Evolutionary conservation across 2,113 vertebrate species (phyloP), one percentile per base, ranked within the genome.

Genomic region (Tachysurus fulvidraco): DNA sequence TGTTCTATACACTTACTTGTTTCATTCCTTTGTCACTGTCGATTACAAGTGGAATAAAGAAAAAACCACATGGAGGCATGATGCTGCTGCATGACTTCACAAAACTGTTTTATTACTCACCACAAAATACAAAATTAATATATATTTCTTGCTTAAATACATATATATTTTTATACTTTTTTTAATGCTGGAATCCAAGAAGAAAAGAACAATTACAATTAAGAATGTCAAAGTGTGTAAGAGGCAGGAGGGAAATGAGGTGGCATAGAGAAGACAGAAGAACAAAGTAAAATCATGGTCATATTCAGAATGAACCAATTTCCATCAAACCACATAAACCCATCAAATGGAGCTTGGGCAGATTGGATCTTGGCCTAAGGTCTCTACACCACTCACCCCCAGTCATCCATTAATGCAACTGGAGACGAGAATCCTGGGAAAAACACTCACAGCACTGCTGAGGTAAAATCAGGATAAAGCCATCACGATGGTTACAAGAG

Each of bases 81-180:
- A 88, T 88, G 87, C 81, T 89, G 86, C 65, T 90, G 89, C 84
- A 88, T 86, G 81, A 88, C 89, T 80, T 67, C 84, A 88, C 86
- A 85, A 85, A 78, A 76, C 85, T 65, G 30, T 81, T 89, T 89
- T 88, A 86, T 84, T 90, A 86, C 1, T 86, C 44, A 84, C 73
- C 86, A 88, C 87, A 84, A 81, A 62, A 88, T 88, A 88, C 89
- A 86, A 86, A 88, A 89, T 87, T 14, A 57, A 50, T 76, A 41
- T 57, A 80, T 59, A 74, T 86, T 85, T 73, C 7, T 74, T 86
- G 52, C 44, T 64, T 21, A 23, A 21, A 81, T 78, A 71, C 25
- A 78, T 84, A 11, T 73, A 46, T 57, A 73, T 74, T 11, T 83
- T 28, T 23, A 5, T 19, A 2, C 10, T 41, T 80, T 28, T 89